Conservation (phyloP, 2,113 vertebrate species). For the Cyanocitta stelleri region DNA sequence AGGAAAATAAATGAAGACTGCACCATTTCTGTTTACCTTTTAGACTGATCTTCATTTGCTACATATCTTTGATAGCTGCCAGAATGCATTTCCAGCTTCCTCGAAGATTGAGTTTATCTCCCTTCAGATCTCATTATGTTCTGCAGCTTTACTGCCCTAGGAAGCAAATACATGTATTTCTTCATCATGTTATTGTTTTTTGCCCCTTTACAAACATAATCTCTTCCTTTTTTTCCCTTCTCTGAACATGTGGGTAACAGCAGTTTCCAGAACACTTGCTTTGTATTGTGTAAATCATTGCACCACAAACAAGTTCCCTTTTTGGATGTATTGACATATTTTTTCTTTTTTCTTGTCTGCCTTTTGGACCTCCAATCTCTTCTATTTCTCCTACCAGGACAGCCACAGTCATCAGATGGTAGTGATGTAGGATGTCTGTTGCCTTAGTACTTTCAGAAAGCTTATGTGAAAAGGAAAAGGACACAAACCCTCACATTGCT, state of each 20-base stretch:
- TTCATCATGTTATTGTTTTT: neutral
- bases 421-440: neutral
- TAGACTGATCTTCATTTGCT: neutral
- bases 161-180: neutral
- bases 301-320: neutral
- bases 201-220: neutral
- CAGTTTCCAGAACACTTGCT: neutral
- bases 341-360: neutral
- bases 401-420: neutral
- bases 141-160: neutral
- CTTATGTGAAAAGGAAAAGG: neutral
- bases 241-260: neutral
- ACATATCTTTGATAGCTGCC: conserved; percentile 2
- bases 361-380: neutral
- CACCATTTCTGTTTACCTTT: conserved; percentile 7
- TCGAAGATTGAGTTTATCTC: neutral
- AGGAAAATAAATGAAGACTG: neutral
- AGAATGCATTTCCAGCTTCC: conserved; percentile 8
- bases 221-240: neutral
- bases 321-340: neutral
- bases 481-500: neutral
- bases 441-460: neutral
- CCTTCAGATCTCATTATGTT: conserved; percentile 41
- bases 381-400: neutral
- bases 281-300: neutral